Conservation (phyloP, 2,113 vertebrate species). For the Anhinga anhinga region DNA sequence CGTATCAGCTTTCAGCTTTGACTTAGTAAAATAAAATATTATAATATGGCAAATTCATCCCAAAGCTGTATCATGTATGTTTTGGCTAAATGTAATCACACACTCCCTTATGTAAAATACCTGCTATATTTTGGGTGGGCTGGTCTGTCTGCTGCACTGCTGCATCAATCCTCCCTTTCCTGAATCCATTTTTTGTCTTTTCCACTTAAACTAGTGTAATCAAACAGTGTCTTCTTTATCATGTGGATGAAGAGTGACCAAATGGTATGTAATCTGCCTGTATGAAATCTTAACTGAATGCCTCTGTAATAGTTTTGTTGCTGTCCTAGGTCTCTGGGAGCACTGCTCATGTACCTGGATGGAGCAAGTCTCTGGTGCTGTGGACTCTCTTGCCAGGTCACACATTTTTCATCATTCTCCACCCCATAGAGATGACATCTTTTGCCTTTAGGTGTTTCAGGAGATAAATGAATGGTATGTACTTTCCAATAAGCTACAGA, state of each 20-base stretch:
- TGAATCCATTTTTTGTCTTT: not conserved
- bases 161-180: not conserved
- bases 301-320: not conserved
- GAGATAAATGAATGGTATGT: not conserved
- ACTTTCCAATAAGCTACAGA: not conserved
- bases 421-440: not conserved
- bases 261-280: not conserved
- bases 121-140: fast-evolving
- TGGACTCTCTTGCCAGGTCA: not conserved
- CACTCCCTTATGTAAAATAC: not conserved
- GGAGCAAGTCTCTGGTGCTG: fast-evolving
- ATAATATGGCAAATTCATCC: not conserved
- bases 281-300: not conserved
- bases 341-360: not conserved
- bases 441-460: not conserved
- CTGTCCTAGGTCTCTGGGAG: not conserved
- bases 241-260: not conserved
- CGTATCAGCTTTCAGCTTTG: not conserved
- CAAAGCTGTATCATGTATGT: not conserved
- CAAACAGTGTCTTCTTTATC: not conserved
- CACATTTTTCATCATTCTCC: not conserved
- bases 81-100: not conserved
- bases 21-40: not conserved
- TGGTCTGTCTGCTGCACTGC: not conserved
- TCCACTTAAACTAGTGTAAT: not conserved